Evolutionary conservation across 1,140 invertebrate species (phyloP), one percentile per base, ranked within the genome.

Genomic region (Drosophila punjabiensis): DNA sequence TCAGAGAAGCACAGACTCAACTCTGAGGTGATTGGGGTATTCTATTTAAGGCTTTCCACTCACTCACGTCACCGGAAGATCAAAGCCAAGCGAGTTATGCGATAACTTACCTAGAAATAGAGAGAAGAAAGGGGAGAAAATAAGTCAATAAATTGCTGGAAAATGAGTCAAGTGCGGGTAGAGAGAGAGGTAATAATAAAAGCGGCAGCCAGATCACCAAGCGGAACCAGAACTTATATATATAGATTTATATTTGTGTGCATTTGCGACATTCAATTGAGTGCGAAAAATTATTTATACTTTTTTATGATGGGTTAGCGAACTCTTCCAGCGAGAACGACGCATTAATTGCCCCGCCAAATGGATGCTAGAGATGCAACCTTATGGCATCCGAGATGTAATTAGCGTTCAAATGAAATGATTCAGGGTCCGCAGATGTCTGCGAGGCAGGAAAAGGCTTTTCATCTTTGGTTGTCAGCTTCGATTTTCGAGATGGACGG

Each of bases 61-160:
- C 58, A 81, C 85, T 81, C 55, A 68, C 68, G 48, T 69, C 59
- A 70, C 52, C 43, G 37, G 65, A 58, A 60, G 52, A 71, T 69
- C 68, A 71, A 71, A 68, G 64, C 66, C 67, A 52, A 39, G 8
- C 37, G 59, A 43, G 24, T 5, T 45, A 33, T 43, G 24, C 50
- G 59, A 32, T 35, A 58, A 88, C 84, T 88, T 81, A 88, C 84
- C 84, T 88, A 50, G 59, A 88, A 89, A 88, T 67, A 89, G 52
- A 75, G 52, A 75, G 60, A 62, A 56, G 63, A 78, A 65, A 55
- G 41, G 69, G 30, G 32, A 69, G 37, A n/a, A 62, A 64, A 13
- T 43, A 61, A 28, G 64, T 71, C 52, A 75, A 77, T 88, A 78
- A 81, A 79, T 81, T 89, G 52, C 28, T 50, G 68, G 24, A 56